phyloP scores from a whole-genome alignment of 2,113 vertebrate genomes.

The Pycnonotus jocosus region DNA sequence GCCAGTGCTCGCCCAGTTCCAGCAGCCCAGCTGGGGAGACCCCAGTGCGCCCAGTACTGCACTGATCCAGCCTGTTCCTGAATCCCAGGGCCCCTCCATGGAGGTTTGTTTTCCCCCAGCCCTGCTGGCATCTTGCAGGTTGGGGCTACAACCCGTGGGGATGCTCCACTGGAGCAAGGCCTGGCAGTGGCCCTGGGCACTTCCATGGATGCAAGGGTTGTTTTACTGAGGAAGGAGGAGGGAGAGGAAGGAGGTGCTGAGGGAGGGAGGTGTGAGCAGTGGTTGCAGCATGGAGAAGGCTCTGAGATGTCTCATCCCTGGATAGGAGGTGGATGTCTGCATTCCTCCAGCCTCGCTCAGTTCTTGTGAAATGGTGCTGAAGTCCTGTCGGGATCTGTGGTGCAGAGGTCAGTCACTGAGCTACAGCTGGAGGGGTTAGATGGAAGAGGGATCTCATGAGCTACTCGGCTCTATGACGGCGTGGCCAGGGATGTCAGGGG shows the following conservation, averaged over 20 bases:
- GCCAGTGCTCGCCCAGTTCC: neutral
- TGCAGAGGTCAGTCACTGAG: neutral
- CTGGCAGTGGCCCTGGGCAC: neutral
- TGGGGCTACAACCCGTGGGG: rapidly evolving
- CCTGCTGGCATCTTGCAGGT: neutral
- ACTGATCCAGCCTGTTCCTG: rapidly evolving
- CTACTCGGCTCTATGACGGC: rapidly evolving
- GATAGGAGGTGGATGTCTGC: neutral
- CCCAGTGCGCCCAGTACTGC: rapidly evolving
- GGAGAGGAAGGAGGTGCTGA: neutral
- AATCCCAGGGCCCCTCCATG: rapidly evolving
- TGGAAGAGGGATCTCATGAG: neutral
- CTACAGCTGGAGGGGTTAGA: neutral
- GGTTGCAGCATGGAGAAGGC: neutral
- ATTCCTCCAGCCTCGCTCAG: neutral
- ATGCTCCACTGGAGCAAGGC: neutral
- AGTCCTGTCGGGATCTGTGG: neutral
- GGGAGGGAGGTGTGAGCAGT: neutral
- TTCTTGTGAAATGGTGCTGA: neutral
- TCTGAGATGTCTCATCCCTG: neutral
- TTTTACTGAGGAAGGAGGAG: neutral
- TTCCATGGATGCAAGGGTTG: neutral
- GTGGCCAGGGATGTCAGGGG: neutral
- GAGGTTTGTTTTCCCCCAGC: neutral
- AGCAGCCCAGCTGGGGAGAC: neutral